These are phyloP conservation scores for Cyclophora punctaria DNA, from an alignment of 2,888 invertebrate genomes.

Conservation along the genomic window DNA sequence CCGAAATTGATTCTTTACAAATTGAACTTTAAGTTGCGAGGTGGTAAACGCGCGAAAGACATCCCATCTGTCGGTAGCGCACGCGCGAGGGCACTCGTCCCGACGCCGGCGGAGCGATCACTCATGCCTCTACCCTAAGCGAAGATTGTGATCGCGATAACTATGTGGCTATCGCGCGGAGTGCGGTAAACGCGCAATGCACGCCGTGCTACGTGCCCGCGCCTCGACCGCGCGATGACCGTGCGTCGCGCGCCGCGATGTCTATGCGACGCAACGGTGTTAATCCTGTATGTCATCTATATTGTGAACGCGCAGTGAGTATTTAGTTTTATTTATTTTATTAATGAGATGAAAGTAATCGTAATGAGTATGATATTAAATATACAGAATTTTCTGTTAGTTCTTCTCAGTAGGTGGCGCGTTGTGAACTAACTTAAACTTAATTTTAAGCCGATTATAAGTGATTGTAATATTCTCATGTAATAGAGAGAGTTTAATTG, in stretches of 20 bases:
- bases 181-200: conserved; percentile 57
- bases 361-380: too few species aligned
- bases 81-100: conserved; percentile 66
- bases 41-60: conserved; percentile 25
- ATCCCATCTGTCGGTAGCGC: conserved; percentile 41
- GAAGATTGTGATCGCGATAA: conserved; percentile 40
- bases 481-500: too few species aligned
- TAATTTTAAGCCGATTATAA: too few species aligned
- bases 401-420: too few species aligned
- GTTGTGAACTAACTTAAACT: too few species aligned
- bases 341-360: too few species aligned
- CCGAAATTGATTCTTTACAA: conserved; percentile 14
- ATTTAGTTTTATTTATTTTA: neutral
- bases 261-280: conserved; percentile 36
- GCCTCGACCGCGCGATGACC: conserved; percentile 59
- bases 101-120: conserved; percentile 48
- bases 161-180: conserved; percentile 9
- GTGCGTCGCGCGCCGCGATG: conserved; percentile 47
- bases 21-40: conserved; percentile 24
- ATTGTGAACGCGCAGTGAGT: conserved; percentile 57
- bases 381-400: too few species aligned
- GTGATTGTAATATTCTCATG: too few species aligned
- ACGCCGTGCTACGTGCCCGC: conserved; percentile 42
- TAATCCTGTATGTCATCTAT: conserved; percentile 36
- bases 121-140: conserved; percentile 38